phyloP scores from a whole-genome alignment of 2,888 invertebrate species.

The Carcina quercana region DNA sequence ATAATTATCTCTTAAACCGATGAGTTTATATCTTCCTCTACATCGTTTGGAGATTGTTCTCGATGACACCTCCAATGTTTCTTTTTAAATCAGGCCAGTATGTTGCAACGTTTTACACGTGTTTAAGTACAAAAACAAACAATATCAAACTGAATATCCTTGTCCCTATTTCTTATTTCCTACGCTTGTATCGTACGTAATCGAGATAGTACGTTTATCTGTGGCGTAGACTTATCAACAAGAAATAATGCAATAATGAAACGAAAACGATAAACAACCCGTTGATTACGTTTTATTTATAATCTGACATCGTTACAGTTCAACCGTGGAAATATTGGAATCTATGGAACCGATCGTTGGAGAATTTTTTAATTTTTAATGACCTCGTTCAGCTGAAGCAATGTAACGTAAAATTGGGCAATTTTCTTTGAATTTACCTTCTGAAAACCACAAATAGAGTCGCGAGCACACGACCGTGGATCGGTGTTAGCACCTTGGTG shows the following conservation, averaged over 20 bases:
- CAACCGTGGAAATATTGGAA: too few species aligned
- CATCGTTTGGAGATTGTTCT: slow-evolving; percentile 52
- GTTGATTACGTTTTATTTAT: slow-evolving; percentile 37
- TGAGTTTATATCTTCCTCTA: too few species aligned
- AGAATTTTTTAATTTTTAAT: too few species aligned
- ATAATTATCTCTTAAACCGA: too few species aligned
- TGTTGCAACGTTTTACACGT: slow-evolving; percentile 61
- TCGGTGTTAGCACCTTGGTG: slow-evolving; percentile 56
- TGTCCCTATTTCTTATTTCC: slow-evolving; percentile 69
- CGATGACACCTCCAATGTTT: slow-evolving; percentile 47
- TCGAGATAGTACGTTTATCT: slow-evolving; percentile 52
- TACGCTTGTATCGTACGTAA: slow-evolving; percentile 39
- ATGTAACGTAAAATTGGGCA: too few species aligned
- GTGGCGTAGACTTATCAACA: slow-evolving; percentile 55
- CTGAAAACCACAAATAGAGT: slow-evolving; percentile 33
- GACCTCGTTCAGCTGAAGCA: too few species aligned
- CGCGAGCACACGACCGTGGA: slow-evolving; percentile 54
- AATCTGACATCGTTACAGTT: slow-evolving; percentile 37
- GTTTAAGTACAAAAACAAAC: slow-evolving; percentile 51
- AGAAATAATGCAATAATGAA: slow-evolving; percentile 49
- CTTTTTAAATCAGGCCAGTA: slow-evolving; percentile 20
- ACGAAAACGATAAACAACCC: slow-evolving; percentile 35
- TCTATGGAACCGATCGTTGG: too few species aligned
- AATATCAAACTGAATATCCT: slow-evolving; percentile 54
- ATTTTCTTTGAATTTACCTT: too few species aligned